Base-by-base conservation (phyloP, 2,888 invertebrate genomes). In the Glyphotaelius pellucidus region DNA sequence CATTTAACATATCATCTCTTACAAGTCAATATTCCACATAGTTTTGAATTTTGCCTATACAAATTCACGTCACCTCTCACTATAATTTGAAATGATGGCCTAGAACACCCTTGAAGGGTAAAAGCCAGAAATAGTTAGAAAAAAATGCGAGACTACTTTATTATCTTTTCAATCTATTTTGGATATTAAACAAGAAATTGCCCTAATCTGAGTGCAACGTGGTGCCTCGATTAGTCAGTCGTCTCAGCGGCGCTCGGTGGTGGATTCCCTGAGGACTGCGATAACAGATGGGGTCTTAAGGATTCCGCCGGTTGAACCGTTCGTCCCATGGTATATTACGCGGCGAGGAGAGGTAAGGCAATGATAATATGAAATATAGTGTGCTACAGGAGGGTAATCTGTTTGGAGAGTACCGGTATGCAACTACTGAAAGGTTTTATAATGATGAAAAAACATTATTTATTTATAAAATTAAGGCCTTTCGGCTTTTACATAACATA, bases 281-380 rank as follows among this genome's bases (percentile, higher is more conserved):
- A 19, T 83, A 83, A 83, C 25, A n/a, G 83, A 83, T 35, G 35
- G 83, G 32, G 35, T 83, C 32, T 83, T 83, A 83, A 81, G 83
- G 83, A 35, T 35, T 35, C 83, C 32, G n/a, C 32, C 35, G 9
- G 83, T 19, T 83, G 32, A 83, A 35, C 83, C 35, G 32, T 38
- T 83, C 32, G 32, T 35, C 9, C 35, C 83, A 9, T 19, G 67
- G 67, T 67, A 67, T 25, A 67, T 42, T 25, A 67, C 5, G 25
- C 67, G 25, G 67, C 19, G 52, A 52, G 15, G 67, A 67, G 67
- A n/a, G 67, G 67, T n/a, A 67, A 25, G 25, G 67, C 67, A 67
- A 5, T 67, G 25, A 9, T 25, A 15, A 7, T 25, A 67, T 67
- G 25, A 67, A 1, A 67, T 67, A n/a, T 67, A 9, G 25, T 5